Percentiles rank a stretch among this genome's conserved stretches.
These are phyloP conservation scores for Phallusia fumigata DNA, from an alignment of 23 tunicate genomes.

Conservation along the genomic window DNA sequence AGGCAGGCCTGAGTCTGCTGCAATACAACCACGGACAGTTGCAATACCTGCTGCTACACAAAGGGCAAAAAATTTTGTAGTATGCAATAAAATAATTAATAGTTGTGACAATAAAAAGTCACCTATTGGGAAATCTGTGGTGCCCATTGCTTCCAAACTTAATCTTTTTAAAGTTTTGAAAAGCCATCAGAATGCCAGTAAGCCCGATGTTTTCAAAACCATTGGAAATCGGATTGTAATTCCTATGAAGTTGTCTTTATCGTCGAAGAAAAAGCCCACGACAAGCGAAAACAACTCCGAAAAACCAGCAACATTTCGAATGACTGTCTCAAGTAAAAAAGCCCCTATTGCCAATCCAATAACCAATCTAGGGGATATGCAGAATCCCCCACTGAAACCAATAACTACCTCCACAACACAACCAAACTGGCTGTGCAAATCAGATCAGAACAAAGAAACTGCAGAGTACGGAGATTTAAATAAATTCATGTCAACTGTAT, in stretches of 20 bases:
- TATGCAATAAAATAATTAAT: not conserved
- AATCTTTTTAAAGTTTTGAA: slow-evolving; percentile 14
- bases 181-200: slow-evolving; percentile 23
- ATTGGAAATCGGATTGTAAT: slow-evolving; percentile 67
- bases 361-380: not conserved
- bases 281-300: not conserved
- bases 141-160: slow-evolving; percentile 11
- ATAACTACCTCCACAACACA: not conserved
- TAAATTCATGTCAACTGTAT: slow-evolving; percentile 49
- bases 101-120: not conserved
- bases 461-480: slow-evolving; percentile 44
- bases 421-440: not conserved
- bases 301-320: slow-evolving; percentile 37
- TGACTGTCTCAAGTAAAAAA: slow-evolving; percentile 22
- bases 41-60: slow-evolving; percentile 11
- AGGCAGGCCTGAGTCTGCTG: slow-evolving; percentile 11
- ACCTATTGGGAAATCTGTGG: not conserved
- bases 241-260: slow-evolving; percentile 42
- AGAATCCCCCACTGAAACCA: not conserved
- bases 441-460: slow-evolving; percentile 12
- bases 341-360: not conserved
- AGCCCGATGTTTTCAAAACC: slow-evolving; percentile 42
- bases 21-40: slow-evolving; percentile 1
- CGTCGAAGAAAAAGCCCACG: slow-evolving; percentile 9
- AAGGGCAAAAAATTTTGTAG: not conserved